These are phyloP conservation scores for Ifrita kowaldi DNA, from an alignment of 2,113 vertebrate species.

Conservation along the genomic window DNA sequence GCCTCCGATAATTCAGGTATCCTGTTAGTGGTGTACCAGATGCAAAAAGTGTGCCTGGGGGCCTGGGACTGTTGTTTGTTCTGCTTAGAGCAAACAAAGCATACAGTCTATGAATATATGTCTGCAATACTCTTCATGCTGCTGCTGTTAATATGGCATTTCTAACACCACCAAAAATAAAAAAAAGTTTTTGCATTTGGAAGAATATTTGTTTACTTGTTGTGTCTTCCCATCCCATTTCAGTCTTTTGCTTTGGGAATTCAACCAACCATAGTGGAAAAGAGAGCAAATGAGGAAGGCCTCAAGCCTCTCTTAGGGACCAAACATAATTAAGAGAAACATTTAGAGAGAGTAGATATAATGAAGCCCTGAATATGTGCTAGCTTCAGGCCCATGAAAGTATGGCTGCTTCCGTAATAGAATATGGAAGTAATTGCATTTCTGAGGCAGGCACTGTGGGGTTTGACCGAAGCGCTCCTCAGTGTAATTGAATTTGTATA, in stretches of 20 bases:
- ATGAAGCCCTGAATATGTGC: neutral
- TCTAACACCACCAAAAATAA: neutral
- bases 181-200: neutral
- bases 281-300: neutral
- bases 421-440: conserved; percentile 34
- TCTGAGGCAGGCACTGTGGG: neutral
- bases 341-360: conserved; percentile 21
- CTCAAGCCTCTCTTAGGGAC: conserved; percentile 4
- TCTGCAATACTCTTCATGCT: neutral
- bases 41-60: neutral
- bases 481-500: conserved; percentile 44
- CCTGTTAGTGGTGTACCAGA: neutral
- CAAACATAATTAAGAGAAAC: conserved; percentile 49
- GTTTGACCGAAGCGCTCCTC: neutral
- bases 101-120: neutral
- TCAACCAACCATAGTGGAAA: neutral
- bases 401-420: neutral
- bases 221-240: neutral
- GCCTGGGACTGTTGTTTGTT: neutral
- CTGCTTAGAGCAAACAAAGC: neutral
- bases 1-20: neutral
- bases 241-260: neutral
- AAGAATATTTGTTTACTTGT: neutral
- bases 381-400: conserved; percentile 19
- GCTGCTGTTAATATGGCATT: neutral